phyloP scores from a whole-genome alignment of 2,797 vertebrate genomes.

The Tokudaia tokunoshimensis region DNA sequence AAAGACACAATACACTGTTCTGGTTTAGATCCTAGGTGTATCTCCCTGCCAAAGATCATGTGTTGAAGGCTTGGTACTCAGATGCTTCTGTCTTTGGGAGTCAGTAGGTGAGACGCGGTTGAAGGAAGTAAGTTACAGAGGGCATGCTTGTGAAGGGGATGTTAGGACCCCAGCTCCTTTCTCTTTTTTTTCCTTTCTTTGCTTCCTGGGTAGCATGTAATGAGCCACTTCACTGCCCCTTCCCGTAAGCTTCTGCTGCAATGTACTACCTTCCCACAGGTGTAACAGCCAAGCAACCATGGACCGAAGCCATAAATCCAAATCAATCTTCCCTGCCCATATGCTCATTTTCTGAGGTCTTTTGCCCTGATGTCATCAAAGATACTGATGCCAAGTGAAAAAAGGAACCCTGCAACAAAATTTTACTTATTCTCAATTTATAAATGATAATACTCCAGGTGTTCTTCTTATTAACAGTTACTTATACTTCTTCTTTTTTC shows the following conservation, averaged over 20 bases:
- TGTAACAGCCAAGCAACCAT: neutral
- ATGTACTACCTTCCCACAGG: neutral
- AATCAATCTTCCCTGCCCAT: neutral
- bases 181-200: neutral
- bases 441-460: neutral
- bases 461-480: neutral
- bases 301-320: neutral
- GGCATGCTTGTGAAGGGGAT: neutral
- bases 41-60: neutral
- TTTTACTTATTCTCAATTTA: constrained; percentile 18
- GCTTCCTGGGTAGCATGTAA: neutral
- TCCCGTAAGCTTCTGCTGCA: neutral
- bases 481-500: neutral
- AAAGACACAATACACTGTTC: neutral
- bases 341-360: neutral
- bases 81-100: neutral
- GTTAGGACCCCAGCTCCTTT: neutral
- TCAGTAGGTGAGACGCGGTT: neutral
- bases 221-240: neutral
- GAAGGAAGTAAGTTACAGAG: neutral
- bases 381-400: neutral
- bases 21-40: neutral
- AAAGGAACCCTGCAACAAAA: neutral
- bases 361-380: neutral
- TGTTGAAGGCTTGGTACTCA: neutral